These are phyloP conservation scores for Rousettus madagascariensis DNA, from an alignment of 2,797 vertebrate genomes.

Conservation along the genomic window DNA sequence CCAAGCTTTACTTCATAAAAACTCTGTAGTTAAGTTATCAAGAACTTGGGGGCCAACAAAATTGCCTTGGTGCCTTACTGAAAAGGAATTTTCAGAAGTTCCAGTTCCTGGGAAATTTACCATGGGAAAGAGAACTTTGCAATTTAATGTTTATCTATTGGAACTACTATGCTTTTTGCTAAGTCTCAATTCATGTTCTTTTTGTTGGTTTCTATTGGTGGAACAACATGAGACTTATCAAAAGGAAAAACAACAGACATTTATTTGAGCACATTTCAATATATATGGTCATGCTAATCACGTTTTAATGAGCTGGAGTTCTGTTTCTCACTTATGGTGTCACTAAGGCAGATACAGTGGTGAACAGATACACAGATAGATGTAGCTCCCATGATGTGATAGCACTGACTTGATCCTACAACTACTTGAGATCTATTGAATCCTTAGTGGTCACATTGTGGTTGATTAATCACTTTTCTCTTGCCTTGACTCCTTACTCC, in stretches of 20 bases:
- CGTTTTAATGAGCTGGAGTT: not conserved
- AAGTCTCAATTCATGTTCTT: not conserved
- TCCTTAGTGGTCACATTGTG: not conserved
- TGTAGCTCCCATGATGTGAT: not conserved
- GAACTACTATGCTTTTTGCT: not conserved
- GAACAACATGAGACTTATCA: not conserved
- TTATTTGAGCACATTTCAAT: not conserved
- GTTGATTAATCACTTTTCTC: not conserved
- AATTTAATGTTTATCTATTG: not conserved
- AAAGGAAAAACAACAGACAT: not conserved
- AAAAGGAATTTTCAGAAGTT: slow-evolving; percentile 46
- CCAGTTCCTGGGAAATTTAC: not conserved
- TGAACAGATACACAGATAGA: not conserved
- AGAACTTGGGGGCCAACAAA: not conserved
- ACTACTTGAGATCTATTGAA: not conserved
- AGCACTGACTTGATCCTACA: not conserved
- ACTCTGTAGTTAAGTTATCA: slow-evolving; percentile 52
- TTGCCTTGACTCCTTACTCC: not conserved
- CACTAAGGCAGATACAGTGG: not conserved
- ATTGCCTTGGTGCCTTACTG: slow-evolving; percentile 9
- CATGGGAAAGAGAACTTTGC: not conserved
- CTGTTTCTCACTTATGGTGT: not conserved
- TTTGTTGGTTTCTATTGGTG: not conserved
- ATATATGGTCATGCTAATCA: not conserved
- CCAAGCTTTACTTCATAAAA: slow-evolving; percentile 38